Percentiles rank a stretch among this genome's conserved stretches.
Conservation (phyloP, 2,113 vertebrate genomes). For the Electrona antarctica region DNA sequence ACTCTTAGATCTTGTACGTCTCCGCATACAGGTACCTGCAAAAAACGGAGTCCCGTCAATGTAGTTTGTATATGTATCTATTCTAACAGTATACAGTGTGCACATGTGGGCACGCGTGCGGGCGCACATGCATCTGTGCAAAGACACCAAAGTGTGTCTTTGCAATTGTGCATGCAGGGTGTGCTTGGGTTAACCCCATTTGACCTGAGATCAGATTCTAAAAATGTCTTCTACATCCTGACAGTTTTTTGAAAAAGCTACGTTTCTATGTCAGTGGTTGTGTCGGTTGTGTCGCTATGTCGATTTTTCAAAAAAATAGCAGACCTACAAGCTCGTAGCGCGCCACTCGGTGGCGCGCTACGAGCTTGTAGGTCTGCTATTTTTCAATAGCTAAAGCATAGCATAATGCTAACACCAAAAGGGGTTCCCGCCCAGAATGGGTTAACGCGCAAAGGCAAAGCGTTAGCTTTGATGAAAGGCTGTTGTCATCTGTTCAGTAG, state of each 20-base stretch:
- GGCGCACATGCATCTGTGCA: neutral
- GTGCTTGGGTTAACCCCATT: slow-evolving; percentile 55
- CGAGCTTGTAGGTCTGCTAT: too few species aligned
- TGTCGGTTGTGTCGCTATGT: too few species aligned
- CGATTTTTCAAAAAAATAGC: too few species aligned
- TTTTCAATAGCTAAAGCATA: too few species aligned
- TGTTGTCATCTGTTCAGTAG: slow-evolving; percentile 74
- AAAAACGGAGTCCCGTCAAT: slow-evolving; percentile 29
- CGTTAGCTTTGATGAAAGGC: slow-evolving; percentile 75
- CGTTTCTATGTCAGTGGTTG: too few species aligned
- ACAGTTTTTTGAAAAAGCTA: too few species aligned
- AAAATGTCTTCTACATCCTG: too few species aligned
- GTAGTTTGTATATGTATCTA: slow-evolving; percentile 6
- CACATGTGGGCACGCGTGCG: neutral
- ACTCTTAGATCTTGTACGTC: slow-evolving; percentile 37
- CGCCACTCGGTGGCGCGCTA: too few species aligned
- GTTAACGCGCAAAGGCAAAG: slow-evolving; percentile 61
- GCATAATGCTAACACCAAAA: too few species aligned
- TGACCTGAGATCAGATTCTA: too few species aligned
- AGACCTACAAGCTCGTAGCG: too few species aligned
- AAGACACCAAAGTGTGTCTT: neutral
- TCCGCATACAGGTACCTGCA: slow-evolving; percentile 25
- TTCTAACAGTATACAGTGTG: neutral
- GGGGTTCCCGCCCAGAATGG: too few species aligned
- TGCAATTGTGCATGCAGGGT: slow-evolving; percentile 1